These are phyloP conservation scores for Pangasianodon hypophthalmus DNA, from an alignment of 2,113 vertebrate species.

Conservation along the genomic window DNA sequence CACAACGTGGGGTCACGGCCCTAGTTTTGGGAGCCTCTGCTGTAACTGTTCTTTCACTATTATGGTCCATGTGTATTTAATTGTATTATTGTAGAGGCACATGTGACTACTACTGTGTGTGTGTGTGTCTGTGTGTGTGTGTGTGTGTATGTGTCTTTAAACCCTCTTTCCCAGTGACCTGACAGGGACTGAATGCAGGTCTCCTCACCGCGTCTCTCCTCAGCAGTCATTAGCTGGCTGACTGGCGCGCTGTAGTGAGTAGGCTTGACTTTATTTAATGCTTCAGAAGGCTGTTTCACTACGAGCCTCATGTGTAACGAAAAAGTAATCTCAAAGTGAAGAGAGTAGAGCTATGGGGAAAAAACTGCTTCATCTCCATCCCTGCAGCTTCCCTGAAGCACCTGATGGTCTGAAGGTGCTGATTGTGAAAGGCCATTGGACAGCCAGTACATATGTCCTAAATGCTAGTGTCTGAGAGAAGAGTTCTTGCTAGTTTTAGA, in stretches of 20 bases:
- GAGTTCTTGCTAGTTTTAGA: not conserved
- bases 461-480: not conserved
- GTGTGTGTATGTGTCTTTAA: not conserved
- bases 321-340: slow-evolving; percentile 62
- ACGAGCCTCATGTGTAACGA: slow-evolving; percentile 59
- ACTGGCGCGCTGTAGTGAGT: slow-evolving; percentile 56
- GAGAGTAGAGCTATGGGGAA: slow-evolving; percentile 28
- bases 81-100: not conserved
- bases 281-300: slow-evolving; percentile 62
- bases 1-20: not conserved
- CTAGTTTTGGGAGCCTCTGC: not conserved
- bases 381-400: slow-evolving; percentile 35
- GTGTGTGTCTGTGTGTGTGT: slow-evolving; percentile 3
- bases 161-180: slow-evolving; percentile 38
- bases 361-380: slow-evolving; percentile 47
- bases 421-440: slow-evolving; percentile 37
- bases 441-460: slow-evolving; percentile 9
- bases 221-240: slow-evolving; percentile 59
- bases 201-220: slow-evolving; percentile 26
- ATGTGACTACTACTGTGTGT: not conserved
- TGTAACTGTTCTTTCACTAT: not conserved
- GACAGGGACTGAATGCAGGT: slow-evolving; percentile 33
- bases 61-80: not conserved
- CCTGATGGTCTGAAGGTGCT: slow-evolving; percentile 31
- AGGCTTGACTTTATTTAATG: slow-evolving; percentile 66